A percentile compares a stretch with the other conserved stretches of the same genome.
Evolutionary conservation across 2,797 vertebrate species (phyloP).

Genomic region (Lindbergichthys nudifrons): DNA sequence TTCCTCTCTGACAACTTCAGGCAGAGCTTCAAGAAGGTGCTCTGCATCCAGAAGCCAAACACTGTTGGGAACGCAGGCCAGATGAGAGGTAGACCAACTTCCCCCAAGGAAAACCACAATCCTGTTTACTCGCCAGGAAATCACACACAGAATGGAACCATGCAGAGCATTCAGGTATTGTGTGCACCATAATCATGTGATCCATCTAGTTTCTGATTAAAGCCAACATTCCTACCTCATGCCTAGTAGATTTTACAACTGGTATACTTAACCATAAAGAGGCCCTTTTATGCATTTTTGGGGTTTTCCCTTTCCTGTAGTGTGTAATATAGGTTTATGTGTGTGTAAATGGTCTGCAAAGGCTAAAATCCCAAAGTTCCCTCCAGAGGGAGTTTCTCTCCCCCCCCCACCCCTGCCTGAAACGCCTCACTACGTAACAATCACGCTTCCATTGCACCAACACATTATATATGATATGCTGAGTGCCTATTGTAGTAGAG

Average conservation of each 20-base stretch:
- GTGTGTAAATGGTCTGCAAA: too few species aligned
- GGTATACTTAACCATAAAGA: not conserved
- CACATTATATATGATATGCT: too few species aligned
- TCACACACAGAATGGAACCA: constrained; percentile 76
- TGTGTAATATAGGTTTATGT: too few species aligned
- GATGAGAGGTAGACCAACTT: constrained; percentile 15
- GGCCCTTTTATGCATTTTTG: too few species aligned
- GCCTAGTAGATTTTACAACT: not conserved
- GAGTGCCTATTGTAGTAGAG: too few species aligned
- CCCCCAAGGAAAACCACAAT: constrained; percentile 71
- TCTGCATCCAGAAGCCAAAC: constrained; percentile 80
- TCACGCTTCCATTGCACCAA: too few species aligned
- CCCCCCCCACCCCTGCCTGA: too few species aligned
- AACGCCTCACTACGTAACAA: too few species aligned
- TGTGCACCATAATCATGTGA: not conserved
- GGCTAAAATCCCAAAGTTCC: too few species aligned
- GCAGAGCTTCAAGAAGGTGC: constrained; percentile 85
- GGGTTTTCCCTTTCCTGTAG: too few species aligned
- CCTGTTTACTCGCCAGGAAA: constrained; percentile 61
- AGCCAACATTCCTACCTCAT: not conserved
- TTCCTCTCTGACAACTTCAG: constrained; percentile 96
- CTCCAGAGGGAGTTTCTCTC: too few species aligned
- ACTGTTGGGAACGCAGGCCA: constrained; percentile 40
- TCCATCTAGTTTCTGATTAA: not conserved
- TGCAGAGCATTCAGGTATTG: constrained; percentile 83